phyloP scores from a whole-genome alignment of 2,888 invertebrate genomes.

The Acrobeloides nanus region DNA sequence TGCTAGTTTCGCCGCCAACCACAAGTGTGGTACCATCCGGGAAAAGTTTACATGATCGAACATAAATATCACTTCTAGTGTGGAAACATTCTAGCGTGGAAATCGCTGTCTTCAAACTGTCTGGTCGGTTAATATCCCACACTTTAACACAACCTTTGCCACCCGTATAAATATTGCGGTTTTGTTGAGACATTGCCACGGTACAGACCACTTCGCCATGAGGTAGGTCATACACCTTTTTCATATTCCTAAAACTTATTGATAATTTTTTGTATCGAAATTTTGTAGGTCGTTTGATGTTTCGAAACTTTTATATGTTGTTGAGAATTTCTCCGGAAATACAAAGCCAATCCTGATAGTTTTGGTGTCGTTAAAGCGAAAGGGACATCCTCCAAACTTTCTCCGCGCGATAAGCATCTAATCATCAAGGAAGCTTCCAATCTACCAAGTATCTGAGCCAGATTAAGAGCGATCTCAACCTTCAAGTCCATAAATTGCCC shows the following conservation, averaged over 20 bases:
- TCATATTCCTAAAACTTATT: conserved; percentile 28
- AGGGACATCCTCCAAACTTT: no score
- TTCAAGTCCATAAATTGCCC: no score
- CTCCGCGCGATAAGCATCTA: no score
- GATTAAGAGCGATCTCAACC: no score
- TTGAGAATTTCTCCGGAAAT: no score
- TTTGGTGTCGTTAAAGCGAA: no score
- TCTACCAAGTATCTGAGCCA: no score
- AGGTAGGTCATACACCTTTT: conserved; percentile 78
- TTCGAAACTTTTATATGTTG: no score
- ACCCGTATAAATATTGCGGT: conserved; percentile 86
- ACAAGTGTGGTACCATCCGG: conserved; percentile 87
- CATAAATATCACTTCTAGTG: conserved; percentile 59
- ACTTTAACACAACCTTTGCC: conserved; percentile 81
- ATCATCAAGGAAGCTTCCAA: no score
- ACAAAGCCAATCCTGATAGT: no score
- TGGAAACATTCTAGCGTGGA: conserved; percentile 80
- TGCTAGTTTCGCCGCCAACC: conserved; percentile 91
- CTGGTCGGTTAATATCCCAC: conserved; percentile 60
- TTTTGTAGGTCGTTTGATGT: no score
- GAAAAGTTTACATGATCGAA: conserved; percentile 84
- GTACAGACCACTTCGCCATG: conserved; percentile 97
- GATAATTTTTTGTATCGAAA: no score
- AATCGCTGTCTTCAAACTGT: conserved; percentile 62
- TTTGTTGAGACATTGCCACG: conserved; percentile 84